Evolutionary conservation across 2,113 vertebrate genomes (phyloP).

Genomic region (Tretioscincus oriximinensis): DNA sequence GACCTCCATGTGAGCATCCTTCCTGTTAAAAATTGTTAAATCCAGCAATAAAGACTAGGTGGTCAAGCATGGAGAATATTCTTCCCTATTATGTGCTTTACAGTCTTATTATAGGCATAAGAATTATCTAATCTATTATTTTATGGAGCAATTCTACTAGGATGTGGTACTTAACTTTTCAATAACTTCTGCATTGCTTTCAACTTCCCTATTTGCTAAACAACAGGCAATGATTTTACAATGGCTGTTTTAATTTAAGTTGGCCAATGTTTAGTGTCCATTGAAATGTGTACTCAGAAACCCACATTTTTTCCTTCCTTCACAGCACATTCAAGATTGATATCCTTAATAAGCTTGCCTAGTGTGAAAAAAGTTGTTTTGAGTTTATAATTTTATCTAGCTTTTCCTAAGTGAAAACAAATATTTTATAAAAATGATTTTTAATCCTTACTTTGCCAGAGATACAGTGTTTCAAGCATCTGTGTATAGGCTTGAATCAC

Average conservation of each 20-base stretch:
- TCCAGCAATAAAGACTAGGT: not conserved
- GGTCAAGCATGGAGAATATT: not conserved
- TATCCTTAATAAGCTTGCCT: slow-evolving; percentile 61
- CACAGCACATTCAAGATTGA: slow-evolving; percentile 52
- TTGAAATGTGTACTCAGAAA: not conserved
- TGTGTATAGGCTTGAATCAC: no score
- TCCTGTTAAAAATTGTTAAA: not conserved
- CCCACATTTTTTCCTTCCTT: not conserved
- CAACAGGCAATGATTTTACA: slow-evolving; percentile 17
- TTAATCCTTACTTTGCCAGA: not conserved
- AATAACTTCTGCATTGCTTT: not conserved
- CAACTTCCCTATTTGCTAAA: not conserved
- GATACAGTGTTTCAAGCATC: not conserved
- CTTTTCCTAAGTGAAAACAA: not conserved
- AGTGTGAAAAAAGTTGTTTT: slow-evolving; percentile 59
- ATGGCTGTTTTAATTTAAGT: not conserved
- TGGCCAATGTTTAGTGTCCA: not conserved
- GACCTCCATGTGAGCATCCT: not conserved
- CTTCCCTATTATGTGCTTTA: not conserved
- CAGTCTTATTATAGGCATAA: not conserved
- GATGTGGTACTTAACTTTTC: not conserved
- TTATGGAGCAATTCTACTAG: not conserved
- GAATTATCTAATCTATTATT: not conserved
- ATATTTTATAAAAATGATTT: slow-evolving; percentile 9
- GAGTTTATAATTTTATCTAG: slow-evolving; percentile 59